Conservation (phyloP, 53 echinoderm and acorn worm genomes). For the Astropecten irregularis region DNA sequence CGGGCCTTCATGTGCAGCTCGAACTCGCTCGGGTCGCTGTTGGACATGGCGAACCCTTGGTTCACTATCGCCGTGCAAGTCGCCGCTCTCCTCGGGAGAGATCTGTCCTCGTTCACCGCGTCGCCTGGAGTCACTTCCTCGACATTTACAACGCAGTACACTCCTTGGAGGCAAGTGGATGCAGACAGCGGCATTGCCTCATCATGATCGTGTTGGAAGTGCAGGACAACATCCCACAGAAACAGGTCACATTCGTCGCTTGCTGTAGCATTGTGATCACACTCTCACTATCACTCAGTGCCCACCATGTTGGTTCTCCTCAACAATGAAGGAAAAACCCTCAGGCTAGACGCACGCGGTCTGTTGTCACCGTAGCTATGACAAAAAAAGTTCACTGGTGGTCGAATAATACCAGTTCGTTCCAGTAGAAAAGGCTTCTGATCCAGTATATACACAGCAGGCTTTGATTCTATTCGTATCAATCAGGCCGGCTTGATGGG, state of each 20-base stretch:
- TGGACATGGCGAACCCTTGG: background rate
- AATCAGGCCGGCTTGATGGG: background rate
- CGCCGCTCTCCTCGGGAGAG: background rate
- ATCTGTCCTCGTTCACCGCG: background rate
- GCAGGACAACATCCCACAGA: constrained; percentile 5
- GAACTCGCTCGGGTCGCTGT: constrained; percentile 52
- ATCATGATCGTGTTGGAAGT: background rate
- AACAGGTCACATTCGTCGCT: background rate
- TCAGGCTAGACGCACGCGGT: background rate
- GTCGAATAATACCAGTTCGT: background rate
- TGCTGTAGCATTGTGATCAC: background rate
- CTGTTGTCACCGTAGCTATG: constrained; percentile 37
- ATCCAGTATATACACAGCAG: background rate
- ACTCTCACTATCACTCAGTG: background rate
- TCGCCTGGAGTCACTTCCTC: background rate
- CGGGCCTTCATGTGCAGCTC: constrained; percentile 64
- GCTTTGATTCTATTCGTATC: background rate
- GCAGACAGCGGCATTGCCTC: constrained; percentile 29
- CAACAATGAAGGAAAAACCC: background rate
- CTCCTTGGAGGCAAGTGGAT: constrained; percentile 17
- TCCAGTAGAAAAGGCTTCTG: background rate
- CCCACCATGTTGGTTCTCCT: background rate
- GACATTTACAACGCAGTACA: background rate
- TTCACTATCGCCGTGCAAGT: background rate
- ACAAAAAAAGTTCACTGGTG: constrained; percentile 8